Evolutionary conservation across 1,140 invertebrate species (phyloP).

Genomic region (Hyposmocoma kahamanoa): DNA sequence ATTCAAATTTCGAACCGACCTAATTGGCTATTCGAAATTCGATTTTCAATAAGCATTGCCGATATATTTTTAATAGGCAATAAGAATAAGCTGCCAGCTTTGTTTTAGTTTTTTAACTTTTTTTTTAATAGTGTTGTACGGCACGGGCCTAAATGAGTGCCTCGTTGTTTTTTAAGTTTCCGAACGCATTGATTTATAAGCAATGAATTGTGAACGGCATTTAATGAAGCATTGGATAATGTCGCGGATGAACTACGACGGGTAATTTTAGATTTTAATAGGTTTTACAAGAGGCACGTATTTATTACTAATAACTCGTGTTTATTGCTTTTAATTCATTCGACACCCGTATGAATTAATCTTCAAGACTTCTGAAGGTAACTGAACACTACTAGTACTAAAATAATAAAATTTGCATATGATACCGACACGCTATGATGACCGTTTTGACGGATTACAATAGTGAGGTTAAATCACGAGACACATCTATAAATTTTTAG

Average conservation of each 20-base stretch:
- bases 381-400: too few relatives aligned
- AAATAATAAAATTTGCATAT: too few relatives aligned
- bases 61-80: slow-evolving; percentile 50
- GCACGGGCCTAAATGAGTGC: slow-evolving; percentile 37
- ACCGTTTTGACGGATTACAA: too few relatives aligned
- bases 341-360: too few relatives aligned
- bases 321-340: too few relatives aligned
- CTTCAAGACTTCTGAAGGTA: too few relatives aligned
- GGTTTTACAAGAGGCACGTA: too few relatives aligned
- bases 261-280: too few relatives aligned
- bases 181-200: slow-evolving; percentile 55
- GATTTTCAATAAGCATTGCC: slow-evolving; percentile 47
- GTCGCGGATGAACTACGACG: slow-evolving; percentile 19
- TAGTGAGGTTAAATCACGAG: too few relatives aligned
- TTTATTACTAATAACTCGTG: too few relatives aligned
- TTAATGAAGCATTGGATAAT: slow-evolving; percentile 40
- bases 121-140: slow-evolving; percentile 26
- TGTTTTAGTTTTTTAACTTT: slow-evolving; percentile 20
- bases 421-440: too few relatives aligned
- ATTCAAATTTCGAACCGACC: slow-evolving; percentile 21
- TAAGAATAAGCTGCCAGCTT: slow-evolving; percentile 24
- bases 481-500: too few relatives aligned
- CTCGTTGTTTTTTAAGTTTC: slow-evolving; percentile 40
- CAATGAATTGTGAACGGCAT: slow-evolving; percentile 37
- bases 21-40: slow-evolving; percentile 46